Evolutionary conservation across 2,888 invertebrate genomes (phyloP), one percentile per base, ranked within the genome.

Genomic region (Muschampia plurimacula): DNA sequence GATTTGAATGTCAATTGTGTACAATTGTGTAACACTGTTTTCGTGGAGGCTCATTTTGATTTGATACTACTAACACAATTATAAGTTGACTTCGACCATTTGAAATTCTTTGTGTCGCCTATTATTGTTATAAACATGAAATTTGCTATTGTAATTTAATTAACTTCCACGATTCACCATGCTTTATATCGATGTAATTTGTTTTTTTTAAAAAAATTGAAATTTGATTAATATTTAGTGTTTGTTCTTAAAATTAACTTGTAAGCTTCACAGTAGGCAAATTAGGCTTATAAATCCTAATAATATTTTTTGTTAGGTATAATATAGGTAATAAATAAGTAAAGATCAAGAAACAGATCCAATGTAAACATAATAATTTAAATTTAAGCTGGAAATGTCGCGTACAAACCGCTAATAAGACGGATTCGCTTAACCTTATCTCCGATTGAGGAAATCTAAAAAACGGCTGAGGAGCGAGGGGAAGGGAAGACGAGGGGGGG

Each of bases 1-100:
- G 92, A 94, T 94, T 92, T 93, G 93, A 93, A 93, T 93, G 93
- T 91, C 94, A 93, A 93, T 94, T 93, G 93, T 93, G 86, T 84
- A 92, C 90, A 91, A 93, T 93, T 93, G 93, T 93, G 89, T 92
- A 89, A 91, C 92, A 90, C 89, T 89, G 89, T 89, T 91, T 93
- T 91, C 86, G 93, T 91, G 89, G 89, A 93, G 90, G 90, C 89
- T 92, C 89, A 86, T 90, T 92, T 90, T 90, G 91, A 92, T 92
- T 91, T 89, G 86, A 83, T 83, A 85, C 88, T 86, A 88, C 84
- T 90, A 89, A 90, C 86, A 90, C 89, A 91, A 92, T 92, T 91
- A 92, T 86, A 88, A 89, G 85, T 87, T 86, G 89, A 91, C 91
- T 92, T 89, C 85, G 90, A 86, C 83, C 82, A 82, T 80, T 88